A percentile compares a stretch with the other conserved stretches of the same genome.
phyloP scores from a whole-genome alignment of 2,888 invertebrate genomes.

The Drosophila falleni region DNA sequence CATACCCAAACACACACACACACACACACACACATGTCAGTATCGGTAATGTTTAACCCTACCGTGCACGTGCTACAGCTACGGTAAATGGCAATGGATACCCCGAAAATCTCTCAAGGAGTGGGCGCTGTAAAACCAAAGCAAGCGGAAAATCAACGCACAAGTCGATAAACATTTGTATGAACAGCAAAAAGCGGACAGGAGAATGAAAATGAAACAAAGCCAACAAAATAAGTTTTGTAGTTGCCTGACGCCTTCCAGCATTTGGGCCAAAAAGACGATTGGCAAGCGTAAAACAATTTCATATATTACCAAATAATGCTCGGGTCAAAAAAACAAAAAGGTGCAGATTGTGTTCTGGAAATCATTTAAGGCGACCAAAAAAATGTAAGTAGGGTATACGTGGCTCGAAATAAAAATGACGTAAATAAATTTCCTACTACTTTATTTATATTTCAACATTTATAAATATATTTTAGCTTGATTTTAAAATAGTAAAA shows the following conservation, averaged over 20 bases:
- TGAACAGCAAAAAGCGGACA: constrained; percentile 50
- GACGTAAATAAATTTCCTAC: too few relatives aligned
- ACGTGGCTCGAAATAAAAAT: not conserved
- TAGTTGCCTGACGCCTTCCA: constrained; percentile 38
- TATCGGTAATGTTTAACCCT: constrained; percentile 72
- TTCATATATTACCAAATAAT: constrained; percentile 71
- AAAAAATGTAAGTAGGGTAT: not conserved
- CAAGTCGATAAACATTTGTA: constrained; percentile 78
- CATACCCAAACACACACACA: constrained; percentile 1
- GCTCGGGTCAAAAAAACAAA: constrained; percentile 48
- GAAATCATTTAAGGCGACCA: constrained; percentile 50
- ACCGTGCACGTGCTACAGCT: constrained; percentile 61
- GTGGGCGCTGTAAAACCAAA: constrained; percentile 70
- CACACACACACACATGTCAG: constrained; percentile 35
- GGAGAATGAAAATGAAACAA: constrained; percentile 47
- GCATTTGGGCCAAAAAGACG: constrained; percentile 24
- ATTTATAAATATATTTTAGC: too few relatives aligned
- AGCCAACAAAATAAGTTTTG: constrained; percentile 50
- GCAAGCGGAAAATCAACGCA: constrained; percentile 81
- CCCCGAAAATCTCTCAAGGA: constrained; percentile 55
- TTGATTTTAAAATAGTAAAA: too few relatives aligned
- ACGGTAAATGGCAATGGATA: constrained; percentile 57
- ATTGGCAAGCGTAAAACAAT: constrained; percentile 60
- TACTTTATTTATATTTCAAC: too few relatives aligned
- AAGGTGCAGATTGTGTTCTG: constrained; percentile 34